These are phyloP conservation scores for Epicampocera succincta DNA, from an alignment of 2,888 invertebrate genomes.

Conservation along the genomic window DNA sequence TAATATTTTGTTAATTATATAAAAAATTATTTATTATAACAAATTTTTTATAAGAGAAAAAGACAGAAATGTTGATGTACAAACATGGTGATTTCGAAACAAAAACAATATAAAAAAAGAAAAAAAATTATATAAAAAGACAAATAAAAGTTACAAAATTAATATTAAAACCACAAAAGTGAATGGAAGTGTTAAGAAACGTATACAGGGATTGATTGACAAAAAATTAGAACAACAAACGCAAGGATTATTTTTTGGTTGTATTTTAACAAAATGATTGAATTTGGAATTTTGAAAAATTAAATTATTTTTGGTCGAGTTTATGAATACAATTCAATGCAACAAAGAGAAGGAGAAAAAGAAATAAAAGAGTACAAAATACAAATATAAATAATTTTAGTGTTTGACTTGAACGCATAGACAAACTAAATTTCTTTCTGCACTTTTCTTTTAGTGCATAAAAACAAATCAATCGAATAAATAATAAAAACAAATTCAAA, in stretches of 20 bases:
- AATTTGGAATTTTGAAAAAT: conserved; percentile 62
- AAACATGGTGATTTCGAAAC: conserved; percentile 41
- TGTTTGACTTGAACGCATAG: conserved; percentile 70
- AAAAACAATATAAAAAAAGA: conserved; percentile 32
- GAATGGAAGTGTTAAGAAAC: conserved; percentile 49
- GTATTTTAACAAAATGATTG: conserved; percentile 49
- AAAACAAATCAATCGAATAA: conserved; percentile 27
- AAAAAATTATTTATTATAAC: conserved; percentile 49
- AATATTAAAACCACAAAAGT: conserved; percentile 36
- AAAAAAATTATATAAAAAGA: not conserved
- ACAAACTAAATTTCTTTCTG: conserved; percentile 49
- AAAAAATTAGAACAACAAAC: not conserved
- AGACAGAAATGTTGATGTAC: conserved; percentile 57
- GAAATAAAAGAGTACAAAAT: conserved; percentile 80
- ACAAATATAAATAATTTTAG: conserved; percentile 79
- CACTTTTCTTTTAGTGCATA: conserved; percentile 31
- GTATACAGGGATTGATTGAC: conserved; percentile 13
- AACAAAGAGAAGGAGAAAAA: conserved; percentile 79
- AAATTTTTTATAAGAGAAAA: conserved; percentile 45
- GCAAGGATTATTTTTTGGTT: not conserved
- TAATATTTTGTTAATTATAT: conserved; percentile 41
- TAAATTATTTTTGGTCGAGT: conserved; percentile 68
- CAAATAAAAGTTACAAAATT: not conserved
- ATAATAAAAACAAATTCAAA: conserved; percentile 4
- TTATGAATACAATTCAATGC: conserved; percentile 74